Conservation (phyloP, 1,140 invertebrate species). For the Anoplophora glabripennis region DNA sequence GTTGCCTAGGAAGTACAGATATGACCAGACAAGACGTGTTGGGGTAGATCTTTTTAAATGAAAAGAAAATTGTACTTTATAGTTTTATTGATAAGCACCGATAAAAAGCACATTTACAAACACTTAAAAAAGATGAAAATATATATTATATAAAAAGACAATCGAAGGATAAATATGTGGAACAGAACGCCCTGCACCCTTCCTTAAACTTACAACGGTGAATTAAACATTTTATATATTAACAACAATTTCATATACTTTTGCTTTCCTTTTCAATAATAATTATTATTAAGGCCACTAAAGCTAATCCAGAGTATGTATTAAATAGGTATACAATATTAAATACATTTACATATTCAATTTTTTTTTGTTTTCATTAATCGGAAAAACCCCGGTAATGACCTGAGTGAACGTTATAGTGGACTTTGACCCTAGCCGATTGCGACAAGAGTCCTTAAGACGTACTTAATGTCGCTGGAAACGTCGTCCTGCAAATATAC, state of each 20-base stretch:
- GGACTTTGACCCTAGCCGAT: conserved; percentile 36
- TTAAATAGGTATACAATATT: conserved; percentile 7
- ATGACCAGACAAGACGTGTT: too few species aligned
- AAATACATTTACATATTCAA: conserved; percentile 7
- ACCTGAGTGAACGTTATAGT: conserved; percentile 24
- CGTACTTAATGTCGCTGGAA: conserved; percentile 41
- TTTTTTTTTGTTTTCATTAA: conserved; percentile 10
- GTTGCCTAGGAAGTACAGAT: too few species aligned
- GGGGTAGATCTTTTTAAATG: too few species aligned
- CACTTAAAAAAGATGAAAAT: conserved; percentile 30
- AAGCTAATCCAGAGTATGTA: conserved; percentile 16
- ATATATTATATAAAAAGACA: conserved; percentile 29
- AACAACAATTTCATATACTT: conserved; percentile 12
- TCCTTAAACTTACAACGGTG: conserved; percentile 7
- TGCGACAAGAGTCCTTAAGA: conserved; percentile 42
- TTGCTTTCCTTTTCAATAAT: conserved; percentile 12
- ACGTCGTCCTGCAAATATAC: conserved; percentile 44
- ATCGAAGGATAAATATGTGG: conserved; percentile 5
- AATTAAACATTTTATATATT: conserved; percentile 13
- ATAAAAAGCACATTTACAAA: conserved; percentile 38
- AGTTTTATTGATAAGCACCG: conserved; percentile 31
- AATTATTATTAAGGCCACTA: conserved; percentile 34
- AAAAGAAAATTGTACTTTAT: too few species aligned
- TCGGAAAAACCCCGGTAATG: conserved; percentile 6
- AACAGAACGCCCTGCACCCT: conserved; percentile 27